Conservation (phyloP, 2,797 vertebrate species). For the Garrulus glandarius region DNA sequence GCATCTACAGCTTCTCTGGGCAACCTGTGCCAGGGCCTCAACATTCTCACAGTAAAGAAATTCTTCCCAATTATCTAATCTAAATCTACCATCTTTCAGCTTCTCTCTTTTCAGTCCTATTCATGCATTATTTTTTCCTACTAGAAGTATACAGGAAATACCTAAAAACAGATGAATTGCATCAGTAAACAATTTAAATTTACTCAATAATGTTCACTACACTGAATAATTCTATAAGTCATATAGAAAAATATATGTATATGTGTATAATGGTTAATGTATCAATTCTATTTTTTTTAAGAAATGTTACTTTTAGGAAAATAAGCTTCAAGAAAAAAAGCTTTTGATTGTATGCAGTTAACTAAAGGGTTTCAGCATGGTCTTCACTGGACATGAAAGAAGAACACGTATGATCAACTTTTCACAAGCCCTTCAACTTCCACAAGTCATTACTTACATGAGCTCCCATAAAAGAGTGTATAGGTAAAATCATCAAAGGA, state of each 20-base stretch:
- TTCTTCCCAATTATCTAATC: neutral
- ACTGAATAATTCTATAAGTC: neutral
- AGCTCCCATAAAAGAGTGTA: neutral
- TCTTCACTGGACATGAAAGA: conserved; percentile 51
- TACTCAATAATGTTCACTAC: neutral
- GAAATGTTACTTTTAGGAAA: conserved; percentile 27
- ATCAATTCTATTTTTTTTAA: conserved; percentile 46
- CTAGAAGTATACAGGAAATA: neutral
- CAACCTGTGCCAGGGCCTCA: neutral
- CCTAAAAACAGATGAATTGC: neutral
- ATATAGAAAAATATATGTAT: neutral
- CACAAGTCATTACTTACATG: neutral
- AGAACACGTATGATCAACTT: neutral
- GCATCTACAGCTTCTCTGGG: neutral
- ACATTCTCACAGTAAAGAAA: neutral
- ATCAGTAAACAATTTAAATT: conserved; percentile 20
- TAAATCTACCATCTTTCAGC: neutral
- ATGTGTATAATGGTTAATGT: conserved; percentile 43
- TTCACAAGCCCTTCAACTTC: neutral
- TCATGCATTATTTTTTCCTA: neutral
- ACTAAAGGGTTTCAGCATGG: conserved; percentile 23
- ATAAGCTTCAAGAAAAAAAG: conserved; percentile 37
- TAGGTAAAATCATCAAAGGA: neutral
- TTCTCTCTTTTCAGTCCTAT: neutral
- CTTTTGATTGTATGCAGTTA: conserved; percentile 46